Evolutionary conservation across 2,797 vertebrate genomes (phyloP), one percentile per base, ranked within the genome.

Genomic region (Chaetodon trifasciatus): DNA sequence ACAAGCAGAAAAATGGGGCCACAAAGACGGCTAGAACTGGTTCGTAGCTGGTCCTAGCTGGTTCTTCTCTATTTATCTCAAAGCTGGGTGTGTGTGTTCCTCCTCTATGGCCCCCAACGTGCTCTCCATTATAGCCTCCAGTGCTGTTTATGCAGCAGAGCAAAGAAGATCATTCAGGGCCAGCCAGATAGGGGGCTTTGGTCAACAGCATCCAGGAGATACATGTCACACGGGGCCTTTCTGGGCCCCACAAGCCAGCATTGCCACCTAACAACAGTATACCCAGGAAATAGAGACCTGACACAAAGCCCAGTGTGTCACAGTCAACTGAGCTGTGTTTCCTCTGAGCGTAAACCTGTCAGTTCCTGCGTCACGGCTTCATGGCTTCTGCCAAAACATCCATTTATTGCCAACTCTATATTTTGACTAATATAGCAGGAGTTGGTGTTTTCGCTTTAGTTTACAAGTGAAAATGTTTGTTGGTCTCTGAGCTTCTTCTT

Each of bases 11-110:
- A 92, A 92, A 92, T 86, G 82, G 78, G 79, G 79, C 73, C 78
- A 93, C 91, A 94, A 94, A 94, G 93, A 91, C 74, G 44, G 49
- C 83, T 82, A 82, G 86, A 95, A 93, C 94, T 91, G 94, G 94
- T 95, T 94, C 46, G 78, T 86, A 92, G 90, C 96, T 96, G 94
- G 95, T 96, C 91, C 83, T 90, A 92, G 90, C 96, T 95, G 94
- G 96, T 95, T 96, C 92, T 85, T 81, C 91, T 83, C 80, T 91
- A 92, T 94, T 92, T 87, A 92, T 90, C 88, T 82, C 78, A 78
- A 64, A 88, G 83, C 88, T 72, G 83, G 79, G 81, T 88, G 82
- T 86, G 85, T 91, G 83, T 87, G 76, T 79, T 74, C 84, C 75
- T 90, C 70, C 80, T 86, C 85, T 78, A 56, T 74, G 82, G 79